phyloP scores from a whole-genome alignment of 2,888 invertebrate genomes.

The Sarcophaga subvicina region DNA sequence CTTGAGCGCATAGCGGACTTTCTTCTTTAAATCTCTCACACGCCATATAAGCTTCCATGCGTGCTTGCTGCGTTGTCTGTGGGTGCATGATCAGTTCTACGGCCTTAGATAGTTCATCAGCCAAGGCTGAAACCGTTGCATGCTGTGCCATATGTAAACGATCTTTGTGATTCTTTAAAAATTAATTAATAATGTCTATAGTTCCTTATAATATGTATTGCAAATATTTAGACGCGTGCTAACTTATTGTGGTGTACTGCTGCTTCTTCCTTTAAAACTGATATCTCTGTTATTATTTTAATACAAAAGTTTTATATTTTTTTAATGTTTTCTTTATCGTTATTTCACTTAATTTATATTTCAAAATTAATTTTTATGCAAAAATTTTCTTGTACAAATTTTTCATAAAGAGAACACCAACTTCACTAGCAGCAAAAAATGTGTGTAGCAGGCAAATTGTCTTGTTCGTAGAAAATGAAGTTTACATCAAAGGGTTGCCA shows the following conservation, averaged over 20 bases:
- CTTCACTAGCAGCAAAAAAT: conserved; percentile 48
- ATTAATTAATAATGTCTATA: conserved; percentile 33
- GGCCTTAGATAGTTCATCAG: conserved; percentile 90
- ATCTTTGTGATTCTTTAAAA: not conserved
- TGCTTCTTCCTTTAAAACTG: conserved; percentile 38
- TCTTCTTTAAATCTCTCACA: conserved; percentile 87
- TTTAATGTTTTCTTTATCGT: conserved; percentile 5
- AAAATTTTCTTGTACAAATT: conserved; percentile 68
- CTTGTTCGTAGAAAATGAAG: conserved; percentile 52
- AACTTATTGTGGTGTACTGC: not conserved
- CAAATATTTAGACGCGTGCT: conserved; percentile 55
- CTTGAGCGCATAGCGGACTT: conserved; percentile 94
- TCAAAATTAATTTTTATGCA: conserved; percentile 48
- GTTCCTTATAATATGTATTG: conserved; percentile 26
- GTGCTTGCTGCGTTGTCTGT: conserved; percentile 88
- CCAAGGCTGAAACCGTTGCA: conserved; percentile 81
- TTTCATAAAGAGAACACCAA: conserved; percentile 63
- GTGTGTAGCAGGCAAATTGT: conserved; percentile 44
- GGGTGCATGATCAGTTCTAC: conserved; percentile 92
- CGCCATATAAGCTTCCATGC: conserved; percentile 92
- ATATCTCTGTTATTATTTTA: not conserved
- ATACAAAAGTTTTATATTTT: not conserved
- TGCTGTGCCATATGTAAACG: conserved; percentile 77
- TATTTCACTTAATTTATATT: conserved; percentile 8
- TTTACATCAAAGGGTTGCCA: conserved; percentile 55